Conservation (phyloP, 1,140 invertebrate species). For the Hyles vespertilio region DNA sequence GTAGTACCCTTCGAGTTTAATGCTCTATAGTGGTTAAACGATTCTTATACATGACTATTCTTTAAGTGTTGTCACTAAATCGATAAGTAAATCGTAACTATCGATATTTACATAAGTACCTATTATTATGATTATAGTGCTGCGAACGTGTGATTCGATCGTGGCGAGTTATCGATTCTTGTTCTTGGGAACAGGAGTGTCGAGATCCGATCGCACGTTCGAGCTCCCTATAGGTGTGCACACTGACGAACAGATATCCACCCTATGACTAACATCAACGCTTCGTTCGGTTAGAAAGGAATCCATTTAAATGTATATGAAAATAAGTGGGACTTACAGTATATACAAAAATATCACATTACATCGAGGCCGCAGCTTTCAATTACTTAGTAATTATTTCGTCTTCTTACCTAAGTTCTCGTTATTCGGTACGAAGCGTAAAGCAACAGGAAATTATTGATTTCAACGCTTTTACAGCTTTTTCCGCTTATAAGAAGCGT, state of each 20-base stretch:
- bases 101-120: slow-evolving; percentile 69
- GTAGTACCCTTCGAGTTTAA: slow-evolving; percentile 72
- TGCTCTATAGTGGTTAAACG: slow-evolving; percentile 56
- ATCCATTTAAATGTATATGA: slow-evolving; percentile 75
- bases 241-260: slow-evolving; percentile 20
- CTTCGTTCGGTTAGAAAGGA: slow-evolving; percentile 62
- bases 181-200: slow-evolving; percentile 6
- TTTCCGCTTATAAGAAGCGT: slow-evolving; percentile 17
- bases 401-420: slow-evolving; percentile 66
- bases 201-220: slow-evolving; percentile 10
- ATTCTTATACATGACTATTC: slow-evolving; percentile 59
- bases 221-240: slow-evolving; percentile 5
- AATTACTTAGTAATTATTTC: slow-evolving; percentile 66
- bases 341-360: slow-evolving; percentile 76
- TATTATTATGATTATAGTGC: slow-evolving; percentile 39
- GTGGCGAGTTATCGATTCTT: too few species aligned
- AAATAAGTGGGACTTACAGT: slow-evolving; percentile 75
- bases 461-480: slow-evolving; percentile 15
- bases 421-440: slow-evolving; percentile 58
- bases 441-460: slow-evolving; percentile 47
- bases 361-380: slow-evolving; percentile 75
- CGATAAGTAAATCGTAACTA: slow-evolving; percentile 54
- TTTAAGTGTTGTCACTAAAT: slow-evolving; percentile 57
- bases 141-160: slow-evolving; percentile 23
- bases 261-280: slow-evolving; percentile 3